phyloP scores from a whole-genome alignment of 2,113 vertebrate genomes.

The Cromileptes altivelis region DNA sequence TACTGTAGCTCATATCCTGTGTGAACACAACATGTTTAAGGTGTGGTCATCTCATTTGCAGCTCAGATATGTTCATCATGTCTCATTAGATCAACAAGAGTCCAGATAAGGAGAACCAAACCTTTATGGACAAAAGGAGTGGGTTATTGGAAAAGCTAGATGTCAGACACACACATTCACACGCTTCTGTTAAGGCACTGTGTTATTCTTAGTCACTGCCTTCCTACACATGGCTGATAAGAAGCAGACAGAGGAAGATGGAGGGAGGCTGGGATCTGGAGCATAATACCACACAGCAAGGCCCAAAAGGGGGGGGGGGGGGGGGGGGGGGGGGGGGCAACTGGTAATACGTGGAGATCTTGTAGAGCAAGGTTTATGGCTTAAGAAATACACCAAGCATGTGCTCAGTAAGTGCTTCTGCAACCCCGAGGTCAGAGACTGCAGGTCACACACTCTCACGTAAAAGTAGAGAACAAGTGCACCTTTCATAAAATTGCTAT shows the following conservation, averaged over 20 bases:
- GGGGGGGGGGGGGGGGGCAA: not conserved
- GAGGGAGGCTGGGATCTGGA: not conserved
- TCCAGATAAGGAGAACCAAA: constrained; percentile 39
- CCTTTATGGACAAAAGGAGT: constrained; percentile 55
- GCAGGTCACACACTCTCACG: constrained; percentile 13
- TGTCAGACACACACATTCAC: constrained; percentile 31
- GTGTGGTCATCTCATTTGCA: constrained; percentile 9
- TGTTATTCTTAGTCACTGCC: constrained; percentile 43
- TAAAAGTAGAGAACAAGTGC: not conserved
- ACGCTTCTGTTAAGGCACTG: not conserved
- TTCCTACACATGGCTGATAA: constrained; percentile 46
- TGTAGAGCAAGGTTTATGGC: constrained; percentile 38
- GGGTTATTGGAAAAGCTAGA: constrained; percentile 27
- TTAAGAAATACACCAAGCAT: constrained; percentile 30
- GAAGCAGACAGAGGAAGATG: not conserved
- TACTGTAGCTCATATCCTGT: constrained; percentile 15
- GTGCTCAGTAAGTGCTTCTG: constrained; percentile 29
- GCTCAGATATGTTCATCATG: not conserved
- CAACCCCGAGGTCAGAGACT: constrained; percentile 8
- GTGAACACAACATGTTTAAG: constrained; percentile 23
- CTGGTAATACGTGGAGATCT: not conserved
- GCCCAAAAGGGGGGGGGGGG: not conserved
- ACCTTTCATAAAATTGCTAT: not conserved
- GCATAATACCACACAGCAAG: constrained; percentile 23
- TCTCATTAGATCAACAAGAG: constrained; percentile 44